These are phyloP conservation scores for Calyptommatus sinebrachiatus DNA, from an alignment of 2,113 vertebrate species.

Conservation along the genomic window DNA sequence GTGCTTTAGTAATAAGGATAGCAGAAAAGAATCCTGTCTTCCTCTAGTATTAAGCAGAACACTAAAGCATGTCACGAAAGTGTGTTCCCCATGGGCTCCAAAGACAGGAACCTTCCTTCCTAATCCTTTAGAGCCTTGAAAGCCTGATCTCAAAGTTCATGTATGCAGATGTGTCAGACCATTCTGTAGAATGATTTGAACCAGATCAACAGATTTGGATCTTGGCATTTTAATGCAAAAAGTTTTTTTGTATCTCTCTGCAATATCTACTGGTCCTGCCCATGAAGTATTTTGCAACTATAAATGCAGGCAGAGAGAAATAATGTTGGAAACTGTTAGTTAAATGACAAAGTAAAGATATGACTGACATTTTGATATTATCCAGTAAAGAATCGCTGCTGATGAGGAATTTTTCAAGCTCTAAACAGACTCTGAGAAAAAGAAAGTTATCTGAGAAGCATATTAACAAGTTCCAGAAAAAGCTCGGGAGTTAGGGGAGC, in stretches of 20 bases:
- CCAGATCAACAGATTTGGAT: no score
- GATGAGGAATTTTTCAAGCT: slow-evolving; percentile 10
- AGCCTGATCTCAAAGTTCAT: no score
- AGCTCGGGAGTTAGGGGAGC: neutral
- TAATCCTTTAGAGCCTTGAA: no score
- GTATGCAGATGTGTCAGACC: no score
- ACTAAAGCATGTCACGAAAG: no score
- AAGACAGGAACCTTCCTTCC: no score
- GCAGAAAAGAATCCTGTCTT: no score
- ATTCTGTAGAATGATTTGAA: no score
- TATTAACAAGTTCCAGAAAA: neutral
- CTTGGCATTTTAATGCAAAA: neutral
- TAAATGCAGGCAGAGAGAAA: slow-evolving; percentile 7
- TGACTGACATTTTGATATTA: neutral
- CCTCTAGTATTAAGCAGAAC: no score
- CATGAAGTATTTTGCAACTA: slow-evolving; percentile 16
- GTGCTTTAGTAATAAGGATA: no score
- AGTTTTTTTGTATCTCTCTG: slow-evolving; percentile 11
- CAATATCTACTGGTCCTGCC: slow-evolving; percentile 9
- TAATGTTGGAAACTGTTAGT: slow-evolving; percentile 23
- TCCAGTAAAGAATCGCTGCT: neutral
- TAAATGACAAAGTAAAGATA: neutral
- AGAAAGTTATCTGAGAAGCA: neutral
- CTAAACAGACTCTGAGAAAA: neutral
- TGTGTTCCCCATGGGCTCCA: no score